These are phyloP conservation scores for Magallana ariakensis DNA, from an alignment of 1,140 invertebrate species.

Conservation along the genomic window DNA sequence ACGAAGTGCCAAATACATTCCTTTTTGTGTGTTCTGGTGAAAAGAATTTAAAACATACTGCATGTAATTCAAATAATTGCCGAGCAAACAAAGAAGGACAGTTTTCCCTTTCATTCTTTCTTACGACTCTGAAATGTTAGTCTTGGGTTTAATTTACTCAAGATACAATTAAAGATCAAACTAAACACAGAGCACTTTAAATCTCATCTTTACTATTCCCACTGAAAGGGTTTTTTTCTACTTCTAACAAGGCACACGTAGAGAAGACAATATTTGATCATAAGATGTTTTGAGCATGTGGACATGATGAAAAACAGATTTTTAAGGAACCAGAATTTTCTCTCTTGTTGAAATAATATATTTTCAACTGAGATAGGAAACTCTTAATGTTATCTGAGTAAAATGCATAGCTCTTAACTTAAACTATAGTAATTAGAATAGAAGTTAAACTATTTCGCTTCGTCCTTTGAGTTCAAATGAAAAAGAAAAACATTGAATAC, in stretches of 20 bases:
- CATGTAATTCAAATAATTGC: slow-evolving; percentile 28
- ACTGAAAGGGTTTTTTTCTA: background rate
- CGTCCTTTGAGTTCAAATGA: no score
- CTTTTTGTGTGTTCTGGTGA: background rate
- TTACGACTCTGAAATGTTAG: background rate
- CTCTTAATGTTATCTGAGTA: no score
- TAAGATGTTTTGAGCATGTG: no score
- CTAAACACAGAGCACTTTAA: slow-evolving; percentile 17
- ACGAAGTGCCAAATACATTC: background rate
- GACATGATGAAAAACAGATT: no score
- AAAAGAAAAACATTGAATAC: no score
- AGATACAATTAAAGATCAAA: background rate
- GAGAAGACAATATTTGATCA: background rate
- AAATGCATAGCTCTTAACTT: no score
- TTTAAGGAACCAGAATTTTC: no score
- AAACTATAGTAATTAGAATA: no score
- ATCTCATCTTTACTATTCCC: background rate
- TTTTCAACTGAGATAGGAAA: no score
- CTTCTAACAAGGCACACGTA: background rate
- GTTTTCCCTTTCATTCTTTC: slow-evolving; percentile 21
- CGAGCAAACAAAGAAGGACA: background rate
- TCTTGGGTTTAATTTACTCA: background rate
- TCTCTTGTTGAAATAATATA: no score
- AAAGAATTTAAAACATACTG: slow-evolving; percentile 22
- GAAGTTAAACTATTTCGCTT: no score